Evolutionary conservation across 92 coral and sea anemone genomes (phyloP), one percentile per base, ranked within the genome.

Genomic region (Actinostola sp.): DNA sequence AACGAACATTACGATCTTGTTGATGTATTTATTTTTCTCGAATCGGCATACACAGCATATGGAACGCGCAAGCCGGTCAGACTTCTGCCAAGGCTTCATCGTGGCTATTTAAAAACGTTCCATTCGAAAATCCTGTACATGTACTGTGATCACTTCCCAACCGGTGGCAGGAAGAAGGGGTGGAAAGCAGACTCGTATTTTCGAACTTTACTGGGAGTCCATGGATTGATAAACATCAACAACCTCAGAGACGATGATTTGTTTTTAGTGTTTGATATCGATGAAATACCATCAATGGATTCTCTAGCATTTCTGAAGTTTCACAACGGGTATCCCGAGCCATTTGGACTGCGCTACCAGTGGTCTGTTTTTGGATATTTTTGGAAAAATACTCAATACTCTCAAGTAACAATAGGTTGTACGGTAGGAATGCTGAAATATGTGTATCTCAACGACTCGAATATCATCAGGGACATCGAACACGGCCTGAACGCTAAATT

Each of bases 301-400:
- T 49, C 59, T 13, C 8, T 75, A 12, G 81, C 72, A 1, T 75
- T 75, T 63, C 43, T 75, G 42, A 75, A 75, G 51, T 75, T 63
- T 21, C 70, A 75, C 34, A 63, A 75, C 51, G 72, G 81, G 0
- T 75, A 62, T 21, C 81, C 81, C 0, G 81, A 75, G 28, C 81
- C 81, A 0, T 75, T 75, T 52, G 81, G 81, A 23, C 27, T 75
- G 23, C 81, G 81, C n/a, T 48, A 63, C 4, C 49, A 64, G 16
- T 75, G 70, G 71, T 75, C 81, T 13, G 70, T 65, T 17, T 63
- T 75, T 24, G 81, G 81, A 3, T 75, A 31, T 51, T 75, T 63
- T 36, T 75, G 81, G 81, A 75, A 75, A 36, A 75, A 75, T 29
- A 38, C 13, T 6, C 62, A 52, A 10, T 61, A 62, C n/a, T 48